Evolutionary conservation across 2,888 invertebrate genomes (phyloP).

Genomic region (Trichogramma evanescens): DNA sequence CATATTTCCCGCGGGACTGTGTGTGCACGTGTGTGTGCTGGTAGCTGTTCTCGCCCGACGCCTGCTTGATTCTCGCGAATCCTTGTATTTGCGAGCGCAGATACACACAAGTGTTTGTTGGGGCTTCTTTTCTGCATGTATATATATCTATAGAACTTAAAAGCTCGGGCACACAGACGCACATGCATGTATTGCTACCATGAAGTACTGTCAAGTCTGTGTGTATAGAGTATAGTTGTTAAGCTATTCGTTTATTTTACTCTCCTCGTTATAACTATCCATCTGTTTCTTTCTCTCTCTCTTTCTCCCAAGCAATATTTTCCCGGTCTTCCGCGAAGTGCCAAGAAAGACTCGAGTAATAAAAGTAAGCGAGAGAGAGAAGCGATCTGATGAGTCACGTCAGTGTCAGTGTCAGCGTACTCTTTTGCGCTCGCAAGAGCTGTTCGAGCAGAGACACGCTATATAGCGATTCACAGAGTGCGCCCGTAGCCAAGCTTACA

Average conservation of each 20-base stretch:
- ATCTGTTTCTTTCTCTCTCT: constrained; percentile 1
- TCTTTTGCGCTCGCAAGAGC: neutral
- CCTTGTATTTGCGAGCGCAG: no score
- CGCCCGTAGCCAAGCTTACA: neutral
- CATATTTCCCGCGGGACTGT: neutral
- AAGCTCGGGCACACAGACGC: neutral
- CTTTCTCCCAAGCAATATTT: neutral
- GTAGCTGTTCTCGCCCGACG: no score
- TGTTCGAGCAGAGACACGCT: neutral
- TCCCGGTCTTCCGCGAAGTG: constrained; percentile 10
- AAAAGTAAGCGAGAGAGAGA: constrained; percentile 4
- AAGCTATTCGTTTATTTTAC: constrained; percentile 8
- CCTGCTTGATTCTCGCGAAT: no score
- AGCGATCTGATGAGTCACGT: constrained; percentile 22
- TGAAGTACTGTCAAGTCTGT: no score
- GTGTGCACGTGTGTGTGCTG: no score
- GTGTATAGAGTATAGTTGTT: no score
- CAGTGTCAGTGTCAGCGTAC: constrained; percentile 20
- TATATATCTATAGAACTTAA: neutral
- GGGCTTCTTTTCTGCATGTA: no score
- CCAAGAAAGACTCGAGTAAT: constrained; percentile 6
- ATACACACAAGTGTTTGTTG: no score
- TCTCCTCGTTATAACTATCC: neutral
- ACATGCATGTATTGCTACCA: no score
- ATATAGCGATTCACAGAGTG: neutral